These are phyloP conservation scores for Morus bassanus DNA, from an alignment of 2,797 vertebrate genomes.

Conservation along the genomic window DNA sequence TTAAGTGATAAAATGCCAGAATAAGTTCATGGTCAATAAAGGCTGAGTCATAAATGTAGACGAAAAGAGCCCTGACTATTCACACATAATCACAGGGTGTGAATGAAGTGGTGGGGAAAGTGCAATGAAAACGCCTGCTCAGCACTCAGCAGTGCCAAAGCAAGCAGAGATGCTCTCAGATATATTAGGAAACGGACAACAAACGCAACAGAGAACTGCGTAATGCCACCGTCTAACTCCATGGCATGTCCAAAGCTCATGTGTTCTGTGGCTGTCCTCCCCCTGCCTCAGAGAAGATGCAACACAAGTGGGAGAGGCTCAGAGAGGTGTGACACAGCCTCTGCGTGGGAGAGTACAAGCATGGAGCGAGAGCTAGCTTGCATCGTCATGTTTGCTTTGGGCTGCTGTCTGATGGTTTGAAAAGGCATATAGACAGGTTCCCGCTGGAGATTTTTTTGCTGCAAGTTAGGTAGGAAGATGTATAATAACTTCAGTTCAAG, in stretches of 20 bases:
- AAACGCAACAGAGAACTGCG: accelerated
- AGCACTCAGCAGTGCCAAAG: not conserved
- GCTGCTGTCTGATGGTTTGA: not conserved
- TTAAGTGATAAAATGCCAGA: not conserved
- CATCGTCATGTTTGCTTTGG: not conserved
- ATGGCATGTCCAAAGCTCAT: accelerated
- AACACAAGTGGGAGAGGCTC: not conserved
- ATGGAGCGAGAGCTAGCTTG: accelerated
- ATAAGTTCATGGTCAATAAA: not conserved
- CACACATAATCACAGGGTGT: not conserved
- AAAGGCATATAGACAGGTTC: not conserved
- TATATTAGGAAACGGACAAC: not conserved
- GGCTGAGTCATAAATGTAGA: not conserved
- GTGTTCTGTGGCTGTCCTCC: not conserved
- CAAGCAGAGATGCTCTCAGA: not conserved
- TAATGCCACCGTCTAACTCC: not conserved
- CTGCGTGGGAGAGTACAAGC: not conserved
- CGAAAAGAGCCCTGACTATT: not conserved
- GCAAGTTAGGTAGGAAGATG: not conserved
- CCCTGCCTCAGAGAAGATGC: not conserved
- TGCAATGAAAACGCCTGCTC: not conserved
- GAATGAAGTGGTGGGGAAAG: not conserved
- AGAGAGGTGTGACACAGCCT: not conserved
- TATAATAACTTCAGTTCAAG: not conserved
- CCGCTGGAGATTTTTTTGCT: not conserved